Percentiles rank a stretch among this genome's conserved stretches.
phyloP scores from a whole-genome alignment of 2,888 invertebrate genomes.

The Dasysyrphus albostriatus region DNA sequence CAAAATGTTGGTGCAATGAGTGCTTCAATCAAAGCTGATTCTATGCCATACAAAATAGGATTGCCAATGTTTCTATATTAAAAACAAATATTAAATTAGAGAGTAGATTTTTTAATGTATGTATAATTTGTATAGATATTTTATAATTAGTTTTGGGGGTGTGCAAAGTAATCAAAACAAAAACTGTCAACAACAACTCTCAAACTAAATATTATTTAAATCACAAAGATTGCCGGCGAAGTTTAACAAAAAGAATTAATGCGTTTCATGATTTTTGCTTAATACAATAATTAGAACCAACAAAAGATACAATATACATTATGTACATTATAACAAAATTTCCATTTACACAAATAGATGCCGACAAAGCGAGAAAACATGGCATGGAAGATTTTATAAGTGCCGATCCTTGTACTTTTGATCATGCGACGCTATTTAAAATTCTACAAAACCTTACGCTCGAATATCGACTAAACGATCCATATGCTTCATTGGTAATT shows the following conservation, averaged over 20 bases:
- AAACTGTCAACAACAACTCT: too few species aligned
- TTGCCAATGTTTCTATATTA: too few species aligned
- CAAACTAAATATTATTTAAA: too few species aligned
- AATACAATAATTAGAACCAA: neutral
- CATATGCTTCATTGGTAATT: slow-evolving; percentile 97
- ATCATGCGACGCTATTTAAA: slow-evolving; percentile 96
- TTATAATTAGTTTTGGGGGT: too few species aligned
- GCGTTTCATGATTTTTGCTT: neutral
- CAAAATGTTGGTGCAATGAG: too few species aligned
- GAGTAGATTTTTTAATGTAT: too few species aligned
- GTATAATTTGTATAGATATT: too few species aligned
- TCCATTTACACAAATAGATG: slow-evolving; percentile 78
- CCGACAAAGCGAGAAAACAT: slow-evolving; percentile 95
- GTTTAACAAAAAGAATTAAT: too few species aligned
- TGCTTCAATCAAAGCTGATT: too few species aligned
- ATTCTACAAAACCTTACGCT: slow-evolving; percentile 95
- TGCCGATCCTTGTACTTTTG: slow-evolving; percentile 99
- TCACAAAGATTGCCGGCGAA: too few species aligned
- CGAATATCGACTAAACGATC: slow-evolving; percentile 97
- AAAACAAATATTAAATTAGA: too few species aligned
- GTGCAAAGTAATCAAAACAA: neutral
- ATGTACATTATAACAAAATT: slow-evolving; percentile 42
- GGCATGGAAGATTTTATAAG: slow-evolving; percentile 99
- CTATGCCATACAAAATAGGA: too few species aligned
- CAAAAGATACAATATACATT: neutral